Evolutionary conservation across 2,113 vertebrate species (phyloP).

Genomic region (Corapipo altera): DNA sequence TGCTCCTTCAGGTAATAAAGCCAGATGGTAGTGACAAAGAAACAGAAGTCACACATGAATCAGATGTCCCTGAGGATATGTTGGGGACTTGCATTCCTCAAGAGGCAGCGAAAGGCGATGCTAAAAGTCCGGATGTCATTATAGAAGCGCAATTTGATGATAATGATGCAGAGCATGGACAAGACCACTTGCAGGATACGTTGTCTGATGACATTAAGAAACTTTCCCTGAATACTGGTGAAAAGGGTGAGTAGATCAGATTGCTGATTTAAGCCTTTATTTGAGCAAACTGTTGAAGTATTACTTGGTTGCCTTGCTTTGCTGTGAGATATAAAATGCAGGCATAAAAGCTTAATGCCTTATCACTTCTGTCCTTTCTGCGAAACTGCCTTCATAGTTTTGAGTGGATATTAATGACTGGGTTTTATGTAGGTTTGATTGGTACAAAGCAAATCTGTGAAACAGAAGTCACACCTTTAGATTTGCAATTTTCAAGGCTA

Average conservation of each 20-base stretch:
- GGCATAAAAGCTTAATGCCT: conserved; percentile 35
- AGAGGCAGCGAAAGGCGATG: conserved; percentile 1
- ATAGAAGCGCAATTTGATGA: conserved; percentile 80
- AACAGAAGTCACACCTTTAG: conserved; percentile 32
- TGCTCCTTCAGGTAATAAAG: conserved; percentile 80
- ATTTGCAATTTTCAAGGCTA: neutral
- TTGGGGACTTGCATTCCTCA: neutral
- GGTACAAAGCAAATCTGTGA: neutral
- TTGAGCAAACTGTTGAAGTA: neutral
- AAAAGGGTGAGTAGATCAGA: conserved; percentile 69
- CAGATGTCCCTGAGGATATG: conserved; percentile 36
- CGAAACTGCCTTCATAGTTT: conserved; percentile 8
- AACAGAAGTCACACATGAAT: conserved; percentile 75
- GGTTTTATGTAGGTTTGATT: conserved; percentile 20
- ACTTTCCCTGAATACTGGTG: conserved; percentile 36
- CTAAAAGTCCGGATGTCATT: conserved; percentile 71
- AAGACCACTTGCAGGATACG: neutral
- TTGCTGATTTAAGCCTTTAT: neutral
- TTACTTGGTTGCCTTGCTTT: conserved; percentile 18
- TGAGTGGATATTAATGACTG: conserved; percentile 21
- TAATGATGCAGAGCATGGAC: conserved; percentile 67
- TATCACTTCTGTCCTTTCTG: neutral
- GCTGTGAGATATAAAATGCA: conserved; percentile 10
- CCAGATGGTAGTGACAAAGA: conserved; percentile 79
- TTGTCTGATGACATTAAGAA: conserved; percentile 54